Evolutionary conservation across 2,888 invertebrate species (phyloP).

Genomic region (Morpho achilles): DNA sequence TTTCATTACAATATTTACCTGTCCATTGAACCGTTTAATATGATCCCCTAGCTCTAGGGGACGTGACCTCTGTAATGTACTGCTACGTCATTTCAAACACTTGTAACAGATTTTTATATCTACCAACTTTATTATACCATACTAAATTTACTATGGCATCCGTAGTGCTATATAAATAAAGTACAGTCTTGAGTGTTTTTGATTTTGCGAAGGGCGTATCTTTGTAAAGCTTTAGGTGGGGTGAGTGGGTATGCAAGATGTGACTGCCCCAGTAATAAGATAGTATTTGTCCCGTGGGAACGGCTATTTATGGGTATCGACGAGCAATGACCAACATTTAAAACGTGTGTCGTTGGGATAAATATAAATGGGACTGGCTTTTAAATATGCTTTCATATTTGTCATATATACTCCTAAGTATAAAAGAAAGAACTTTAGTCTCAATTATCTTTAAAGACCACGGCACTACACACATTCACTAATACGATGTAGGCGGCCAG

Average conservation of each 20-base stretch:
- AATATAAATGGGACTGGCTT: too few species aligned
- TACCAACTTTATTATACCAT: conserved; percentile 28
- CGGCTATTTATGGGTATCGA: conserved; percentile 32
- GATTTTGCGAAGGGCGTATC: conserved; percentile 9
- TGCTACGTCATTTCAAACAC: conserved; percentile 66
- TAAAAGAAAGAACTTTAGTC: too few species aligned
- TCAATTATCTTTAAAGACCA: too few species aligned
- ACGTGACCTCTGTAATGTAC: conserved; percentile 57
- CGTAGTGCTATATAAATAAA: conserved; percentile 28
- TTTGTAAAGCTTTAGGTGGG: conserved; percentile 41
- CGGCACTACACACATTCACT: too few species aligned
- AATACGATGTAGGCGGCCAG: too few species aligned
- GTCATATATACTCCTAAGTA: too few species aligned
- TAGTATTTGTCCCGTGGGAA: conserved; percentile 68
- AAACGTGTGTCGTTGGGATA: conserved; percentile 4
- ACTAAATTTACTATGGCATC: not conserved
- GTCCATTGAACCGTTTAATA: conserved; percentile 72
- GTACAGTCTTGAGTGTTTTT: conserved; percentile 28
- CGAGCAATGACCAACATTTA: conserved; percentile 7
- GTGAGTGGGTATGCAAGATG: conserved; percentile 42
- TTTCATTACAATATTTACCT: conserved; percentile 74
- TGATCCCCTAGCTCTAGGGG: conserved; percentile 42
- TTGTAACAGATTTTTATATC: conserved; percentile 65
- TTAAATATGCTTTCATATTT: too few species aligned
- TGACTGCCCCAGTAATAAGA: conserved; percentile 56